phyloP scores from a whole-genome alignment of 2,797 vertebrate genomes.

The Lepus townsendii region DNA sequence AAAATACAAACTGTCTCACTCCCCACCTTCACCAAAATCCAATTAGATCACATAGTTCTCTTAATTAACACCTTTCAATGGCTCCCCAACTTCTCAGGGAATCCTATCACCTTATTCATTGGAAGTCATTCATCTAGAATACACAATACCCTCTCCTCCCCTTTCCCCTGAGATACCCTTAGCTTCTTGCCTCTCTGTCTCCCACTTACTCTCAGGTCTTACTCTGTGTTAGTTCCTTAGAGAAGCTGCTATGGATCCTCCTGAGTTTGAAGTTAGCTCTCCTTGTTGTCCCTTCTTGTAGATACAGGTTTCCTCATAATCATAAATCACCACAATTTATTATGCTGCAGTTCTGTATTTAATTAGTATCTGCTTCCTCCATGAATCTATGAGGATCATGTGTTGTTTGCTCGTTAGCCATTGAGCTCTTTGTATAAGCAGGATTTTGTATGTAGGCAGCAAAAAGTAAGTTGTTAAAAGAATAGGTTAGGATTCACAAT shows the following conservation, averaged over 20 bases:
- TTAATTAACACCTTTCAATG: neutral
- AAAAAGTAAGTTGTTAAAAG: neutral
- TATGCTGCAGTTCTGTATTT: neutral
- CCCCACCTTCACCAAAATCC: neutral
- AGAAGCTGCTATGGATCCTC: neutral
- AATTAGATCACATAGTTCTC: neutral
- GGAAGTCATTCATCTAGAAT: neutral
- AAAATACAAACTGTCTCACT: neutral
- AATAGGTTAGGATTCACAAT: neutral
- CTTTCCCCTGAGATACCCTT: too few species aligned
- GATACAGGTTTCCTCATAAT: neutral
- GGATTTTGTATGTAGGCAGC: neutral
- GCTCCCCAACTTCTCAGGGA: neutral
- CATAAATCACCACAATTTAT: neutral
- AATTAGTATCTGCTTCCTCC: neutral
- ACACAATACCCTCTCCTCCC: neutral
- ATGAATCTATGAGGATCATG: neutral
- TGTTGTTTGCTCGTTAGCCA: neutral
- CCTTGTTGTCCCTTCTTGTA: neutral
- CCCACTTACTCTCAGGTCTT: neutral
- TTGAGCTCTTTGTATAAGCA: neutral
- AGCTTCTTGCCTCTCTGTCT: neutral
- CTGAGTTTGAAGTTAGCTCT: neutral
- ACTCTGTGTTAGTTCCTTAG: neutral
- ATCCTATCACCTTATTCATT: neutral